A percentile compares a stretch with the other conserved stretches of the same genome.
Conservation (phyloP, 1,140 invertebrate species). For the Magallana ariakensis region DNA sequence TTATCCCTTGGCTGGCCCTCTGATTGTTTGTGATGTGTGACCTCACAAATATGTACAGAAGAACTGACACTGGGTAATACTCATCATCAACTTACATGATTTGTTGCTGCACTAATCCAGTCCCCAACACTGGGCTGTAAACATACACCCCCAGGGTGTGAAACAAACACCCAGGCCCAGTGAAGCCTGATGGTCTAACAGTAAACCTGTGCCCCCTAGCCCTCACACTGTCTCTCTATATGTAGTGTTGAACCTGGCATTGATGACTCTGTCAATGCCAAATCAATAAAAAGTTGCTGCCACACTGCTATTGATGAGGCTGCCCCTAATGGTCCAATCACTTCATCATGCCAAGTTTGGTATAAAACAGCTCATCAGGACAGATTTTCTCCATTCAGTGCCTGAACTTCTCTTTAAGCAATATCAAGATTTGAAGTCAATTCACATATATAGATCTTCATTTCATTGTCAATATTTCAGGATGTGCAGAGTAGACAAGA, state of each 20-base stretch:
- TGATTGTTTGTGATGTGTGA: background rate
- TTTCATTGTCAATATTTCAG: background rate
- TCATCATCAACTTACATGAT: constrained; percentile 2
- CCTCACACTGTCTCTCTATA: background rate
- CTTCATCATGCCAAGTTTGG: constrained; percentile 3
- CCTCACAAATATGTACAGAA: background rate
- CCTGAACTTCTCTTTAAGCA: background rate
- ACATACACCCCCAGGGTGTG: constrained; percentile 32
- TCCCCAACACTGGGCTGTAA: constrained; percentile 8
- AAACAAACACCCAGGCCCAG: constrained; percentile 11
- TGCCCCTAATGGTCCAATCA: constrained; percentile 14
- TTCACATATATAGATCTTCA: background rate
- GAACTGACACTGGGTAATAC: background rate
- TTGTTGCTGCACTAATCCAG: background rate
- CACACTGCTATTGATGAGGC: constrained; percentile 11
- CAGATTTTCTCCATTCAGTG: background rate
- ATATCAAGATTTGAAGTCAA: background rate
- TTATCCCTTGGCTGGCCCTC: background rate
- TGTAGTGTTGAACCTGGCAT: background rate
- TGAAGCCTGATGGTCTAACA: constrained; percentile 6
- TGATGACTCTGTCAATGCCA: constrained; percentile 30
- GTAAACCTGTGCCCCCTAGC: background rate
- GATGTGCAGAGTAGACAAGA: background rate
- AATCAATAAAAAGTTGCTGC: constrained; percentile 32
- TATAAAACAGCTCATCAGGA: background rate